Conservation (phyloP, 2,888 invertebrate species). For the Xiphydria camelus region DNA sequence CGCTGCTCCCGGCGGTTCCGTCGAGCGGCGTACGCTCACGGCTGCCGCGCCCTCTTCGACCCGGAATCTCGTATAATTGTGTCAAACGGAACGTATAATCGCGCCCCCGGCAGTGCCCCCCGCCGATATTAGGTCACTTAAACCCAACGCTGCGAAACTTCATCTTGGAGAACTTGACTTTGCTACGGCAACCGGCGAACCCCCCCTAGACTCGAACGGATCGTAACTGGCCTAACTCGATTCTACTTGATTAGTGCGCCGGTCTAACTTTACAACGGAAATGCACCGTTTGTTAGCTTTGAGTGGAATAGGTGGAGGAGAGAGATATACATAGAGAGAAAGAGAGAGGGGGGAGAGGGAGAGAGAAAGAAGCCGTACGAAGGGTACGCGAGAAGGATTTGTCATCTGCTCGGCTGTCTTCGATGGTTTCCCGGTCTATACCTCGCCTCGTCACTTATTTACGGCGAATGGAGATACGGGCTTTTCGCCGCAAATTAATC, state of each 20-base stretch:
- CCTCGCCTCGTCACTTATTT: background rate
- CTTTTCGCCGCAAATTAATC: too few relatives aligned
- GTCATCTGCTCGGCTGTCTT: background rate
- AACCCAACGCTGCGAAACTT: too few relatives aligned
- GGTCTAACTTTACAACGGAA: background rate
- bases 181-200: constrained; percentile 13
- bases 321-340: background rate
- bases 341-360: background rate
- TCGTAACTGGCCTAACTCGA: constrained; percentile 1
- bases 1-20: too few relatives aligned
- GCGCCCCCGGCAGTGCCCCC: constrained; percentile 32
- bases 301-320: background rate
- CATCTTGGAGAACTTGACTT: constrained; percentile 31
- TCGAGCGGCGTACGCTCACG: too few relatives aligned
- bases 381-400: too few relatives aligned
- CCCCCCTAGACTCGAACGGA: background rate
- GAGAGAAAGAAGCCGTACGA: background rate
- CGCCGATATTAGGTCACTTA: constrained; percentile 43
- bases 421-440: background rate
- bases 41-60: too few relatives aligned
- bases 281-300: background rate
- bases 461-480: too few relatives aligned
- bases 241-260: background rate
- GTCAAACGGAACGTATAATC: constrained; percentile 30
- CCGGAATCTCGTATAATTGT: too few relatives aligned